Percentiles rank a stretch among this genome's conserved stretches.
phyloP scores from a whole-genome alignment of 2,888 invertebrate species.

The Chironomus tentans region DNA sequence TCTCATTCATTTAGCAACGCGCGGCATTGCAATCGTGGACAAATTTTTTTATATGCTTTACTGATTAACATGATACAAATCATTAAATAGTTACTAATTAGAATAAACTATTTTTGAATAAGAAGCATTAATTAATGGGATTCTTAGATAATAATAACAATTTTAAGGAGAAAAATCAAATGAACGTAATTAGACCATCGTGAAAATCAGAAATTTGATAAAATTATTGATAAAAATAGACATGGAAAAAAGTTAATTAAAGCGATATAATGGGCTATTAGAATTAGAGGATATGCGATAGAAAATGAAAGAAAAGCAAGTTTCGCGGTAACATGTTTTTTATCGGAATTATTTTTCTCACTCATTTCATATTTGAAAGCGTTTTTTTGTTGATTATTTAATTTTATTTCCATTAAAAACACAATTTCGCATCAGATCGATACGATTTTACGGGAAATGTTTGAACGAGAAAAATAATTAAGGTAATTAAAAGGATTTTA shows the following conservation, averaged over 20 bases:
- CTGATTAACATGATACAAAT: neutral
- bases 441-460: neutral
- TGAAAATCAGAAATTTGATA: too few species aligned
- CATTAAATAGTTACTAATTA: neutral
- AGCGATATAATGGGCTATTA: too few species aligned
- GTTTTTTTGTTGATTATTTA: conserved; percentile 23
- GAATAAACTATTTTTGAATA: neutral
- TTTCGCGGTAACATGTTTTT: conserved; percentile 26
- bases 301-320: neutral
- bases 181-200: neutral
- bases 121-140: neutral
- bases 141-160: neutral
- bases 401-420: neutral
- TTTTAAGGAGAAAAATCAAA: neutral
- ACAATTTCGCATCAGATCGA: neutral
- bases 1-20: neutral
- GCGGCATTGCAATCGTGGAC: neutral
- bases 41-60: neutral
- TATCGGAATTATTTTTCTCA: neutral
- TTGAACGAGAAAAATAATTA: neutral
- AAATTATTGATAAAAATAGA: too few species aligned
- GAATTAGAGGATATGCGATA: too few species aligned
- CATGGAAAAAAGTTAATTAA: too few species aligned
- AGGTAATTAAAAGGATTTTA: neutral
- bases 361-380: neutral